Base-by-base conservation (phyloP, 2,113 vertebrate genomes). In the Nicator chloris region DNA sequence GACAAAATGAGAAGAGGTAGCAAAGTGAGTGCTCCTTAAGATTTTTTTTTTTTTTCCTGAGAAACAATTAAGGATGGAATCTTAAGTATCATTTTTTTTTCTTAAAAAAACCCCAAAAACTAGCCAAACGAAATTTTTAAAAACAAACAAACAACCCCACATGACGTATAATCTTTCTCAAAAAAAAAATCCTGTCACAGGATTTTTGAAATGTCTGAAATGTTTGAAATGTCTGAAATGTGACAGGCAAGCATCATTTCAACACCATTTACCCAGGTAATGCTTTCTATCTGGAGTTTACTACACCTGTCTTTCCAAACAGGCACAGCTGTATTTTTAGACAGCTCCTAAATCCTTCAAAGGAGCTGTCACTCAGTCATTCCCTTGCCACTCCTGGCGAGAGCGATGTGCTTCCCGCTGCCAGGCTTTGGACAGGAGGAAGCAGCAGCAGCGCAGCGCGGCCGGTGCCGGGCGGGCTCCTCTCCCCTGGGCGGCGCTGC, bases 401-500 rank as follows among this genome's bases (percentile, higher is more conserved):
- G 31, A 63, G 9, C 7, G 49, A 6, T 10, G 42, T 3, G 21
- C 10, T 56, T 53, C 45, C 47, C 13, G 17, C 42, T 33, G 75
- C 27, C 45, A 9, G 13, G 3, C 17, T 60, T 31, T 51, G 14
- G n/a, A n/a, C n/a, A n/a, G n/a, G n/a, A n/a, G n/a, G n/a, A n/a
- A n/a, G n/a, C n/a, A n/a, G n/a, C n/a, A n/a, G n/a, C n/a, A 15
- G 26, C 33, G 3, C 10, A 1, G 6, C 7, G 1, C 6, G 42
- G 31, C 19, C 0, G 8, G 1, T 28, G 77, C 16, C 35, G 0
- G 1, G 27, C 44, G 16, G 37, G 14, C 18, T 60, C 16, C 42
- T 42, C 30, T 88, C 79, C 93, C 35, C 88, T 66, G 82, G 76
- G 86, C 49, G 92, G 88, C 92, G 9, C 61, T 61, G 71, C 75